A percentile compares a stretch with the other conserved stretches of the same genome.
Conservation (phyloP, 2,113 vertebrate species). For the Mus musculus region DNA sequence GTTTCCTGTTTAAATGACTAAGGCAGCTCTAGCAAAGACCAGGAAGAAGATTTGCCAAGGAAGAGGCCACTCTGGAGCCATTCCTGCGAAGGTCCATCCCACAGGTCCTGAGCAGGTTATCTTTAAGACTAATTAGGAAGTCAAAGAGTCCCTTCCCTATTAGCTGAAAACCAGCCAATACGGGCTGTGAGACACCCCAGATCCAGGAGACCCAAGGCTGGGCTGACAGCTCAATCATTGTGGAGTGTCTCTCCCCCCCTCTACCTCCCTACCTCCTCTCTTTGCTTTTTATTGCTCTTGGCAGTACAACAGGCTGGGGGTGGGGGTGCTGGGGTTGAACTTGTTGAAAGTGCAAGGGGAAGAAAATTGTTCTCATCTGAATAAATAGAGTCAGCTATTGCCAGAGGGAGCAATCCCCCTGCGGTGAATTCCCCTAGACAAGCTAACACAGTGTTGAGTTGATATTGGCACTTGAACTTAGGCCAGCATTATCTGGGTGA, state of each 20-base stretch:
- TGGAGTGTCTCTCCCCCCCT: constrained; percentile 26
- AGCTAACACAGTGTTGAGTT: background rate
- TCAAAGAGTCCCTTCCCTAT: constrained; percentile 49
- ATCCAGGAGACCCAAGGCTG: constrained; percentile 62
- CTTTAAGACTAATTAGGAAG: constrained; percentile 57
- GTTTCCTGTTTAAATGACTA: background rate
- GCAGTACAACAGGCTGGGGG: constrained; percentile 54
- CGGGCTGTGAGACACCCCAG: constrained; percentile 65
- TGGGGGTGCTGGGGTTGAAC: constrained; percentile 61
- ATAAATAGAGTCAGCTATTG: constrained; percentile 78
- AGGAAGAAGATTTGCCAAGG: background rate
- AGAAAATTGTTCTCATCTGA: constrained; percentile 88
- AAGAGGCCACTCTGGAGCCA: background rate
- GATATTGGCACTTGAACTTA: background rate
- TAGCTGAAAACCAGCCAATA: constrained; percentile 7
- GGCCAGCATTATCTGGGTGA: background rate
- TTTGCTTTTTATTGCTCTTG: constrained; percentile 82
- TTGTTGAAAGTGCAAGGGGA: constrained; percentile 80
- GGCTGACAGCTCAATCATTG: constrained; percentile 75
- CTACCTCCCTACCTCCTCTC: constrained; percentile 40
- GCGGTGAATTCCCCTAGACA: constrained; percentile 13
- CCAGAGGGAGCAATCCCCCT: constrained; percentile 74
- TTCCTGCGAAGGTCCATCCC: background rate
- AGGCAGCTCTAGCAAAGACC: background rate
- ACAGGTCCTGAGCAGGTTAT: constrained; percentile 32